These are phyloP conservation scores for Syngnathus typhle DNA, from an alignment of 2,113 vertebrate genomes.

Conservation along the genomic window DNA sequence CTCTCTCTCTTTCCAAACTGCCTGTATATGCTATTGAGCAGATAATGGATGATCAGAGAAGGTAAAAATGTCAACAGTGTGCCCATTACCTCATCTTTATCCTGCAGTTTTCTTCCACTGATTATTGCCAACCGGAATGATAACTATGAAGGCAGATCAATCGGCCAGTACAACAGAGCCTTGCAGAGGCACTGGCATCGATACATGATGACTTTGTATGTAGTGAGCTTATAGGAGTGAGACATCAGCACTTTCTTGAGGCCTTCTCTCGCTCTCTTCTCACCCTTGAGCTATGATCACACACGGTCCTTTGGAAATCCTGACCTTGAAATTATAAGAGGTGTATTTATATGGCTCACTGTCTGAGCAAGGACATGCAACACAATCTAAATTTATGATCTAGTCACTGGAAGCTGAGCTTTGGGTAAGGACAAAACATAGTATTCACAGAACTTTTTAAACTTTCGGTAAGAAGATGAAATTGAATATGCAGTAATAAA, in stretches of 20 bases:
- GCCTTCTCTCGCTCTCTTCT: neutral
- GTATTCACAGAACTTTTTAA: neutral
- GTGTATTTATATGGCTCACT: conserved; percentile 18
- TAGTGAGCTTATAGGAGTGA: conserved; percentile 21
- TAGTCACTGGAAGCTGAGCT: neutral
- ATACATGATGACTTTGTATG: conserved; percentile 32
- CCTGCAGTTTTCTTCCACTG: conserved; percentile 31
- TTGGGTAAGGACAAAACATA: neutral
- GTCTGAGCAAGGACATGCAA: conserved; percentile 9
- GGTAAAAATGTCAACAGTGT: conserved; percentile 24
- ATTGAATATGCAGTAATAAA: neutral
- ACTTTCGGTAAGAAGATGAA: neutral
- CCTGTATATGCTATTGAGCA: conserved; percentile 1
- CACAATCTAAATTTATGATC: conserved; percentile 1
- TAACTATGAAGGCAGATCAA: conserved; percentile 24
- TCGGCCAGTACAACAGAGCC: conserved; percentile 11
- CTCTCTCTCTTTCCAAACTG: conserved; percentile 9
- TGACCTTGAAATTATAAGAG: neutral
- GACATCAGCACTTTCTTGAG: conserved; percentile 5
- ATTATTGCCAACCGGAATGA: conserved; percentile 25
- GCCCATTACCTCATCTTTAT: conserved; percentile 28
- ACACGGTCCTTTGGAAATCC: neutral
- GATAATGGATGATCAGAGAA: conserved; percentile 21
- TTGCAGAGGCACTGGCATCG: conserved; percentile 6
- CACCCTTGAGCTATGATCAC: conserved; percentile 2